phyloP scores from a whole-genome alignment of 2,113 vertebrate genomes.

The Oreocharis arfaki region DNA sequence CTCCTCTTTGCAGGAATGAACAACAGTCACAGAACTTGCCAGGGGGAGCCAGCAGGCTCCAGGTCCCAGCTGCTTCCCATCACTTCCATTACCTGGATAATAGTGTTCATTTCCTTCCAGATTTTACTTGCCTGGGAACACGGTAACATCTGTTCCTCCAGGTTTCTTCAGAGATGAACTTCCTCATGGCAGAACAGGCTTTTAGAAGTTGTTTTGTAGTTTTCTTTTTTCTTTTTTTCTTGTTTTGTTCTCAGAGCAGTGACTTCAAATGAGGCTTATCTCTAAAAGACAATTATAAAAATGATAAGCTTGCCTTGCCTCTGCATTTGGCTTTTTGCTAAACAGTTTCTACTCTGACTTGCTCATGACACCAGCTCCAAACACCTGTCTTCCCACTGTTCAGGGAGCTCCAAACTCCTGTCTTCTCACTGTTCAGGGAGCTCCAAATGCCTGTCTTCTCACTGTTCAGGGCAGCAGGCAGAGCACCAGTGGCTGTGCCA shows the following conservation, averaged over 20 bases:
- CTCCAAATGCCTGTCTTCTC: background rate
- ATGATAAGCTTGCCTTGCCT: background rate
- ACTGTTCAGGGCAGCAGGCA: background rate
- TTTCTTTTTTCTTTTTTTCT: too few species aligned
- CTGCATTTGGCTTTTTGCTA: background rate
- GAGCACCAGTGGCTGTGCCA: background rate
- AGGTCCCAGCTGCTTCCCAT: conserved; percentile 19
- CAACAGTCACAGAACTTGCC: background rate
- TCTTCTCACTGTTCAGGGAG: background rate
- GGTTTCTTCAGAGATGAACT: background rate
- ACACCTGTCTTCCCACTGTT: rapidly evolving
- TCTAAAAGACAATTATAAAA: background rate
- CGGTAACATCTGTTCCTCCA: conserved; percentile 11
- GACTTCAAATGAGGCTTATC: background rate
- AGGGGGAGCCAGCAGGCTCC: background rate
- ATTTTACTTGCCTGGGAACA: background rate
- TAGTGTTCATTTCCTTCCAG: conserved; percentile 1
- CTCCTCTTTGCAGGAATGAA: background rate
- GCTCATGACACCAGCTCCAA: background rate
- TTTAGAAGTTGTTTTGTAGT: background rate
- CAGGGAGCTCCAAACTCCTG: background rate
- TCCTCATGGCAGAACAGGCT: background rate
- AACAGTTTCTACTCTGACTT: background rate
- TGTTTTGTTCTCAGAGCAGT: background rate
- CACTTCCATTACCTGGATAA: conserved; percentile 5